Conservation (phyloP, 2,113 vertebrate species). For the Plecturocebus donacophilus region DNA sequence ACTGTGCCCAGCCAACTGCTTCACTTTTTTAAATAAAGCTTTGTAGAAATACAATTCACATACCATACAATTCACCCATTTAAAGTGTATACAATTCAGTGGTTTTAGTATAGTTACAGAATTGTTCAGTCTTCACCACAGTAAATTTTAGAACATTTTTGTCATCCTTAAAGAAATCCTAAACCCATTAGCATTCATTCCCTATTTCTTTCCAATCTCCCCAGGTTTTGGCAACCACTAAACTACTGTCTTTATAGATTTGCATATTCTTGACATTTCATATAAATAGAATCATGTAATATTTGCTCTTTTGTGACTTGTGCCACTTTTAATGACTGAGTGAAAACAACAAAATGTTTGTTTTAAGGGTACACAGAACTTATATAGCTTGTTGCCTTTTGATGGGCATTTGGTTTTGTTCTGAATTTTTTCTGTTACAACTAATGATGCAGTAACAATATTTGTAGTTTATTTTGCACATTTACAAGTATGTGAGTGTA, state of each 20-base stretch:
- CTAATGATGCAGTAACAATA: not conserved
- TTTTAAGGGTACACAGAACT: not conserved
- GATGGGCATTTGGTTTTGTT: not conserved
- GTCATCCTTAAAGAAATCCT: not conserved
- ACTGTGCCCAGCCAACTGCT: not conserved
- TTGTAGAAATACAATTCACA: not conserved
- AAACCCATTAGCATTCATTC: not conserved
- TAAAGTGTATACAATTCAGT: not conserved
- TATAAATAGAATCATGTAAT: not conserved
- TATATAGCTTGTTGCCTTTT: not conserved
- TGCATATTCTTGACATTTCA: not conserved
- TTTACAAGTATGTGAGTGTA: not conserved
- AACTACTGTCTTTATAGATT: not conserved
- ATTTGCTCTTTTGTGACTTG: not conserved
- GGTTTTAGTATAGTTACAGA: not conserved
- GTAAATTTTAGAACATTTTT: not conserved
- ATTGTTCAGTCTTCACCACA: not conserved
- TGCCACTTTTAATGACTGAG: not conserved
- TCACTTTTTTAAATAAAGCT: not conserved
- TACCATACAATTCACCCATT: not conserved
- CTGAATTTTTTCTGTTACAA: not conserved
- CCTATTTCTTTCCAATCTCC: not conserved
- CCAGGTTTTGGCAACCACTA: not conserved
- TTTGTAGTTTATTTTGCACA: not conserved
- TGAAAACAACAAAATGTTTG: not conserved